A percentile compares a stretch with the other conserved stretches of the same genome.
These are phyloP conservation scores for Idaea dimidiata DNA, from an alignment of 2,888 invertebrate species.

Conservation along the genomic window DNA sequence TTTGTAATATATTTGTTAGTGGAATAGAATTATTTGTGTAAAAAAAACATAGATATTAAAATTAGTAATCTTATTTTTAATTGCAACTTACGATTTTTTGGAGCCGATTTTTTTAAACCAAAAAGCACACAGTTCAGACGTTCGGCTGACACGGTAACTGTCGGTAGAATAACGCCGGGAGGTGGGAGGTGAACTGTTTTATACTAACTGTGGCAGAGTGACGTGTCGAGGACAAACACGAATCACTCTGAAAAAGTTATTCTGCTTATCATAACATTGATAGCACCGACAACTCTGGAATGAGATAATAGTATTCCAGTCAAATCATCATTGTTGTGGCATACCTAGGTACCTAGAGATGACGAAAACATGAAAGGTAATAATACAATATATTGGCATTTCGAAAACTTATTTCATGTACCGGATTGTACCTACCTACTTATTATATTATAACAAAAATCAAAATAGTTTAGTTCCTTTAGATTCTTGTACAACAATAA, in stretches of 20 bases:
- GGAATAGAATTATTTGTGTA: neutral
- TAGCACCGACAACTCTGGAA: neutral
- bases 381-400: too few species aligned
- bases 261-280: neutral
- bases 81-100: conserved; percentile 45
- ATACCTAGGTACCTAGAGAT: too few species aligned
- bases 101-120: conserved; percentile 32
- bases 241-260: neutral
- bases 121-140: conserved; percentile 36
- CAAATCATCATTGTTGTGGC: too few species aligned
- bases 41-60: neutral
- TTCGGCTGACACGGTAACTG: conserved; percentile 36
- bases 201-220: conserved; percentile 36
- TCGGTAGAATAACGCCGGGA: conserved; percentile 48
- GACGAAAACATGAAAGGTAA: too few species aligned
- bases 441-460: too few species aligned
- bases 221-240: neutral
- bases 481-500: too few species aligned
- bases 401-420: too few species aligned
- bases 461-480: too few species aligned
- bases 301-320: too few species aligned
- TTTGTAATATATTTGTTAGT: too few species aligned
- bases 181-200: conserved; percentile 53
- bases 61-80: neutral
- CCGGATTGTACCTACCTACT: too few species aligned